phyloP scores from a whole-genome alignment of 2,797 vertebrate species.

The Liparis tanakae region DNA sequence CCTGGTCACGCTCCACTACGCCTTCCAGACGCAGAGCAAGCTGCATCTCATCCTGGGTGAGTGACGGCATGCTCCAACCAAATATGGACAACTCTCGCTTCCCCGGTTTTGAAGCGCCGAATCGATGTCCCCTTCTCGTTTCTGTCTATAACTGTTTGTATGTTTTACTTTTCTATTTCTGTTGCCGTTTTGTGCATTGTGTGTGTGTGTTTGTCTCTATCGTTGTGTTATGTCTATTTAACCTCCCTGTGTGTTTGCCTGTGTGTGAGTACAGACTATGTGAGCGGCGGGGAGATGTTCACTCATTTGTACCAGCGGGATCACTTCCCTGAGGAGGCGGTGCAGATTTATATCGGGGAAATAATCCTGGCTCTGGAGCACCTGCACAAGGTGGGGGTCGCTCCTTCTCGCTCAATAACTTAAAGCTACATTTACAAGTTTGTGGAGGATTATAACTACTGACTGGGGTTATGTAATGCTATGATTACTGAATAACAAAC shows the following conservation, averaged over 20 bases:
- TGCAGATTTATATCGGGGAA: conserved; percentile 91
- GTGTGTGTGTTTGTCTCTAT: conserved; percentile 24
- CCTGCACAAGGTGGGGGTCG: conserved; percentile 88
- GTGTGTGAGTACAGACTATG: conserved; percentile 86
- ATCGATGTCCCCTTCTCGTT: conserved; percentile 23
- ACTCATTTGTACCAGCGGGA: conserved; percentile 94
- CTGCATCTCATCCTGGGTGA: conserved; percentile 94
- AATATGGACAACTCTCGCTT: background rate
- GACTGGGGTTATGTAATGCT: background rate
- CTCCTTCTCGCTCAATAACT: background rate
- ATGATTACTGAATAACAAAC: conserved; percentile 11
- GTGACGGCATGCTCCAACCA: conserved; percentile 28
- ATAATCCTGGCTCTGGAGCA: conserved; percentile 92
- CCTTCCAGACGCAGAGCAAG: conserved; percentile 95
- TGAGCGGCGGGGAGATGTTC: conserved; percentile 95
- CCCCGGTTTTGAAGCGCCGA: conserved; percentile 20
- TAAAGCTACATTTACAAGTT: conserved; percentile 2
- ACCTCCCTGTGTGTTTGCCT: conserved; percentile 45
- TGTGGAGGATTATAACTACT: background rate
- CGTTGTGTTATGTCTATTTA: conserved; percentile 38
- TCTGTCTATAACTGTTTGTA: conserved; percentile 20
- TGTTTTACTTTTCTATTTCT: conserved; percentile 1
- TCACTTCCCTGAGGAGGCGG: conserved; percentile 91
- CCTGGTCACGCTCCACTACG: conserved; percentile 94
- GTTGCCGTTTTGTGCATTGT: background rate